phyloP scores from a whole-genome alignment of 2,113 vertebrate genomes.

The Peromyscus maniculatus region DNA sequence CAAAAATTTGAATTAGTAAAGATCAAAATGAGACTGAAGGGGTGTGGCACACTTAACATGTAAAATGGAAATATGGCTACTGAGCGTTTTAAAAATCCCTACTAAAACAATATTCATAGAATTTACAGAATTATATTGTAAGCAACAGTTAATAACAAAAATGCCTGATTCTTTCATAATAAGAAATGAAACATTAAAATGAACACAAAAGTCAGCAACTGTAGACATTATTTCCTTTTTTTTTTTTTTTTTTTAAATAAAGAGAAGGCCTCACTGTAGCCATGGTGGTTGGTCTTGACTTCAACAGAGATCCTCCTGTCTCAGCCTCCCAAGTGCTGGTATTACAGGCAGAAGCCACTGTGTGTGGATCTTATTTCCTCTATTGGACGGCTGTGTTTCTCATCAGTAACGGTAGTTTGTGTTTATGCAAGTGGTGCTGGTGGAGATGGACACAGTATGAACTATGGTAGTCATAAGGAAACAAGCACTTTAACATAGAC shows the following conservation, averaged over 20 bases:
- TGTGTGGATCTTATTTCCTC: not conserved
- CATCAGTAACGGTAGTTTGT: not conserved
- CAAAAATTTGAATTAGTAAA: conserved; percentile 29
- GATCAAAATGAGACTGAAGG: not conserved
- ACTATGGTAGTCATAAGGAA: not conserved
- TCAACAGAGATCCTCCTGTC: not conserved
- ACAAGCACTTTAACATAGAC: conserved; percentile 31
- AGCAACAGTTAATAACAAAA: conserved; percentile 15
- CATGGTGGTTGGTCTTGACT: too few species aligned
- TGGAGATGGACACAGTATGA: conserved; percentile 17
- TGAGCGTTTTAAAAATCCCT: conserved; percentile 21
- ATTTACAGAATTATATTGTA: conserved; percentile 20
- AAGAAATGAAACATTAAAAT: conserved; percentile 60
- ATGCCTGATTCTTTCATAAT: conserved; percentile 31
- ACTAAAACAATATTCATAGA: conserved; percentile 14
- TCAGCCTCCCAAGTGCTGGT: not conserved
- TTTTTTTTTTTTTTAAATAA: not conserved
- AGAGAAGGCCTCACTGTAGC: not conserved
- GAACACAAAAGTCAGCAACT: conserved; percentile 6
- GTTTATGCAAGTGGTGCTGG: conserved; percentile 15
- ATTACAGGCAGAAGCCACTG: not conserved
- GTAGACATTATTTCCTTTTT: not conserved
- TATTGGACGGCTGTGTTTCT: conserved; percentile 36
- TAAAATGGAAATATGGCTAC: not conserved
- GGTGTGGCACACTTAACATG: not conserved